A percentile compares a stretch with the other conserved stretches of the same genome.
Evolutionary conservation across 2,888 invertebrate genomes (phyloP).

Genomic region (Spatulosminthurus flaviceps): DNA sequence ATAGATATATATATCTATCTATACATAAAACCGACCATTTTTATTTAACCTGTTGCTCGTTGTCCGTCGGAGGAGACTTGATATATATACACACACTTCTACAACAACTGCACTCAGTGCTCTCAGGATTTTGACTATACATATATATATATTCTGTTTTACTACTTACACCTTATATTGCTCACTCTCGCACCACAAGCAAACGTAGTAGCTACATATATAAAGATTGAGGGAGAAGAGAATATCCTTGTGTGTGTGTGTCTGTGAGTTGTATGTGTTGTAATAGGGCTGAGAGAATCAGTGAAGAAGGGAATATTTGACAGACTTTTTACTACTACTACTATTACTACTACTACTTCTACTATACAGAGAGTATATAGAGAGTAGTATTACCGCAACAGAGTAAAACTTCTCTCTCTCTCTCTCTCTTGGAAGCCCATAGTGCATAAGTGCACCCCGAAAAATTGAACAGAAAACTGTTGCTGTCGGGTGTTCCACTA

Average conservation of each 20-base stretch:
- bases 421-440: neutral
- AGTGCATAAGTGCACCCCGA: conserved; percentile 4
- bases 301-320: no score
- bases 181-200: no score
- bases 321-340: neutral
- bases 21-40: conserved; percentile 34
- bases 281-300: no score
- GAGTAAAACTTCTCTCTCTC: neutral
- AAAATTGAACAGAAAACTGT: conserved; percentile 30
- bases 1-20: neutral
- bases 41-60: conserved; percentile 42
- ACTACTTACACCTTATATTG: no score
- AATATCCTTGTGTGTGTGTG: no score
- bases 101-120: neutral
- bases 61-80: neutral
- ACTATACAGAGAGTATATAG: neutral
- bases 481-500: conserved; percentile 16
- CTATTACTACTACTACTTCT: neutral
- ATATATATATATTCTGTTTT: no score
- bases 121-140: no score
- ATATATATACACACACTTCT: neutral
- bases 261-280: no score
- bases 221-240: no score
- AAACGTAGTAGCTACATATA: no score
- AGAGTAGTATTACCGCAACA: no score